Evolutionary conservation across 2,797 vertebrate species (phyloP).

Genomic region (Molossus molossus): DNA sequence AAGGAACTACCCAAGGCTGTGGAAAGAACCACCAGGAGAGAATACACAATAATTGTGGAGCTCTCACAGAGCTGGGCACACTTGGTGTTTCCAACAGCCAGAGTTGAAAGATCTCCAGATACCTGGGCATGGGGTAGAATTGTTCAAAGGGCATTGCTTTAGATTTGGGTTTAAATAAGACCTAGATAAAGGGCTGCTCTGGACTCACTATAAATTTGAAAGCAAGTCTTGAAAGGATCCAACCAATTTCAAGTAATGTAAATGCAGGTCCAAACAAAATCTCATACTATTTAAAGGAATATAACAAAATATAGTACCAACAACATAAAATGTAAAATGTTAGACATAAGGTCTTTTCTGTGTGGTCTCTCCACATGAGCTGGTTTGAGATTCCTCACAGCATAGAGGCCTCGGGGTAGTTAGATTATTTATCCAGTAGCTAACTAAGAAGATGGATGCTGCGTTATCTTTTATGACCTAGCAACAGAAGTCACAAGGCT

Average conservation of each 20-base stretch:
- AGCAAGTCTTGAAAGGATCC: background rate
- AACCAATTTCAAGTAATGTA: conserved; percentile 4
- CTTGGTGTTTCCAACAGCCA: background rate
- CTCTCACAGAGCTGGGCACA: background rate
- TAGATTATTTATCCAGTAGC: background rate
- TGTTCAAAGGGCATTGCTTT: conserved; percentile 26
- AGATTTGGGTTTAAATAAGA: background rate
- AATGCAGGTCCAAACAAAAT: conserved; percentile 31
- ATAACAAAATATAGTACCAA: conserved; percentile 13
- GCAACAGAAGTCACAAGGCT: background rate
- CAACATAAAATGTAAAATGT: conserved; percentile 17
- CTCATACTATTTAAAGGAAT: conserved; percentile 19
- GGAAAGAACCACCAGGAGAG: background rate
- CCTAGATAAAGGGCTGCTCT: background rate
- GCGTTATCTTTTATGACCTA: background rate
- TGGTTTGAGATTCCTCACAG: background rate
- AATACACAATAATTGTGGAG: background rate
- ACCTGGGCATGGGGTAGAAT: background rate
- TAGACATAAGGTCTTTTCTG: background rate
- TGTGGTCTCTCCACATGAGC: background rate
- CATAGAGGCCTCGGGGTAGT: background rate
- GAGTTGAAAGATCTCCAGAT: background rate
- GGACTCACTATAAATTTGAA: background rate
- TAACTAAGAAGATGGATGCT: background rate
- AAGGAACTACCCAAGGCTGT: conserved; percentile 1